Evolutionary conservation across 2,888 invertebrate genomes (phyloP), one percentile per base, ranked within the genome.

Genomic region (Parapristionchus giblindavisi): DNA sequence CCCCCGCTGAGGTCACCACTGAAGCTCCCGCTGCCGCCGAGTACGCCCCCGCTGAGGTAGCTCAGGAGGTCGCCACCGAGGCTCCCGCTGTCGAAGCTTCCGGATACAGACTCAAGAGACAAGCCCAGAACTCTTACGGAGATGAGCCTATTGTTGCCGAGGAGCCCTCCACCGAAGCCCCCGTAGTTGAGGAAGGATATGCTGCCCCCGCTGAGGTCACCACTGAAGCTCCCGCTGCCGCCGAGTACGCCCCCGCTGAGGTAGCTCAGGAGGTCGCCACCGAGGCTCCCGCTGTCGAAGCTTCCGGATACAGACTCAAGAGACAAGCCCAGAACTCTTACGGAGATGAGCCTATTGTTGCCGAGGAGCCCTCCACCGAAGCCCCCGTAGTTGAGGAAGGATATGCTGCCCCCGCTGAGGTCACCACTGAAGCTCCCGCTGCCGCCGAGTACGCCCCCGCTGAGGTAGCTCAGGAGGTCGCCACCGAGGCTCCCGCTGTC

Each of bases 111-210:
- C 58, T n/a, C 72, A 56, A 60, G 66, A 75, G 81, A 40, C 76
- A 58, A 17, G 78, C 81, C 43, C 81, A 81, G 60, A 81, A 80
- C 72, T 54, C 75, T n/a, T 81, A 81, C 75, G 82, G 82, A 76
- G 82, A 82, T 36, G 24, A 17, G 52, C 5, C 48, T 5, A 24
- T 54, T 6, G 24, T 24, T 24, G n/a, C 61, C 3, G 61, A 5
- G 3, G 36, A 34, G 34, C 63, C 70, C 14, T 77, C 74, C 4
- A 75, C 74, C 32, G 77, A 74, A 21, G 73, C 75, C n/a, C 48
- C 48, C 27, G 58, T 24, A 21, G 76, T 76, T 2, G 76, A 79
- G 66, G n/a, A n/a, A n/a, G n/a, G n/a, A n/a, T n/a, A n/a, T n/a
- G 38, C n/a, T n/a, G 66, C 76, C 8, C 77, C 77, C n/a, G 76